phyloP scores from a whole-genome alignment of 1,140 invertebrate species.

The Drosophila arawakana region DNA sequence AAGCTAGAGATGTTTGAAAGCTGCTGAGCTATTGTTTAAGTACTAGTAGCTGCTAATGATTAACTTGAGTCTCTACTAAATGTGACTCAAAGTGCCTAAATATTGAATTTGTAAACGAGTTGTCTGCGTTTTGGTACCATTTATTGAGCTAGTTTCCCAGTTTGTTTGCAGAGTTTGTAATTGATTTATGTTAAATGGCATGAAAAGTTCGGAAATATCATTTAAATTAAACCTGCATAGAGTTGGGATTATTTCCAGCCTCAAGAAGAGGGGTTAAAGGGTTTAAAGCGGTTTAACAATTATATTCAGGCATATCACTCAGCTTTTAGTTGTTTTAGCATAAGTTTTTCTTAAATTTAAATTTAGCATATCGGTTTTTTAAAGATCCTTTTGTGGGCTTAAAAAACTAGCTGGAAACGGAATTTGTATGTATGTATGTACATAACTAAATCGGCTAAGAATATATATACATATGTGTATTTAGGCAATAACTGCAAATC shows the following conservation, averaged over 20 bases:
- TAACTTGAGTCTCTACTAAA: neutral
- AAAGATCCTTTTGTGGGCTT: neutral
- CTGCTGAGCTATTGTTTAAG: conserved; percentile 7
- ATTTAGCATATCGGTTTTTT: neutral
- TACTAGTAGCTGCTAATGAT: conserved; percentile 22
- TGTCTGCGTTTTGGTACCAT: conserved; percentile 34
- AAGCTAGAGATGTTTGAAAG: conserved; percentile 12
- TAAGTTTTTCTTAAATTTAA: no score
- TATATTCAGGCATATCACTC: no score
- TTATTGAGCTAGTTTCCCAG: conserved; percentile 35
- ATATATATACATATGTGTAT: conserved; percentile 11
- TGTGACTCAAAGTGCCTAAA: conserved; percentile 24
- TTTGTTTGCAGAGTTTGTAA: conserved; percentile 31
- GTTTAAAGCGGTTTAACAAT: no score
- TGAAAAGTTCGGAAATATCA: neutral
- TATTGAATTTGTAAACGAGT: conserved; percentile 24
- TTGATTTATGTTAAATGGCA: conserved; percentile 15
- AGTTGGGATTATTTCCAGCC: neutral
- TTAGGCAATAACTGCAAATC: conserved; percentile 25
- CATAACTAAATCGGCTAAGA: neutral
- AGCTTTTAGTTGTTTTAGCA: no score
- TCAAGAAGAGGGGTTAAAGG: no score
- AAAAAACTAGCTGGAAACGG: conserved; percentile 10
- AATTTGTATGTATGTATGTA: conserved; percentile 6
- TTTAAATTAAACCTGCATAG: neutral